phyloP scores from a whole-genome alignment of 2,113 vertebrate species.

The Alouatta palliata region DNA sequence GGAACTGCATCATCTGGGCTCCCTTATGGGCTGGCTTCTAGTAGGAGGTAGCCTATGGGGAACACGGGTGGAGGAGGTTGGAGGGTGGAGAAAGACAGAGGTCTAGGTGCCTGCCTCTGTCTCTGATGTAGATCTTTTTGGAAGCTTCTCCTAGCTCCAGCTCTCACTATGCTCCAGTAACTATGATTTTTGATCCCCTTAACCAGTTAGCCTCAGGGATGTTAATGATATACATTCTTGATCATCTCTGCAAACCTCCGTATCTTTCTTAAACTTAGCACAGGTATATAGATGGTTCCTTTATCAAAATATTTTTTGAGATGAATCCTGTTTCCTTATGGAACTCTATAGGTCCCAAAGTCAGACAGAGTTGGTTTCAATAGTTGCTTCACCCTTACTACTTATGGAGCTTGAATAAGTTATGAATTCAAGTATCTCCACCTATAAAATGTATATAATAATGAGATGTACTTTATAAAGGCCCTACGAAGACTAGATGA shows the following conservation, averaged over 20 bases:
- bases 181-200: not conserved
- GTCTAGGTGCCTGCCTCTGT: not conserved
- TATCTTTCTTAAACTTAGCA: not conserved
- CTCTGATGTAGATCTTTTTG: not conserved
- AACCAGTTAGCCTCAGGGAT: rapidly evolving
- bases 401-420: not conserved
- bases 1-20: not conserved
- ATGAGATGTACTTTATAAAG: not conserved
- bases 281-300: not conserved
- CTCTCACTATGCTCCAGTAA: not conserved
- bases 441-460: not conserved
- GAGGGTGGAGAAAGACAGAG: not conserved
- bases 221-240: not conserved
- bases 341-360: not conserved
- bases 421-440: not conserved
- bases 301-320: not conserved
- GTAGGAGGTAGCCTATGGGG: not conserved
- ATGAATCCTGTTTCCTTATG: not conserved
- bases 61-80: not conserved
- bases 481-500: not conserved
- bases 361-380: not conserved
- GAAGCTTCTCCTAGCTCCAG: not conserved
- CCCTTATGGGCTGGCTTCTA: not conserved
- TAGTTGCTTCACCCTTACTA: not conserved
- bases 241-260: not conserved